A percentile compares a stretch with the other conserved stretches of the same genome.
These are phyloP conservation scores for Horisme vitalbata DNA, from an alignment of 2,888 invertebrate species.

Conservation along the genomic window DNA sequence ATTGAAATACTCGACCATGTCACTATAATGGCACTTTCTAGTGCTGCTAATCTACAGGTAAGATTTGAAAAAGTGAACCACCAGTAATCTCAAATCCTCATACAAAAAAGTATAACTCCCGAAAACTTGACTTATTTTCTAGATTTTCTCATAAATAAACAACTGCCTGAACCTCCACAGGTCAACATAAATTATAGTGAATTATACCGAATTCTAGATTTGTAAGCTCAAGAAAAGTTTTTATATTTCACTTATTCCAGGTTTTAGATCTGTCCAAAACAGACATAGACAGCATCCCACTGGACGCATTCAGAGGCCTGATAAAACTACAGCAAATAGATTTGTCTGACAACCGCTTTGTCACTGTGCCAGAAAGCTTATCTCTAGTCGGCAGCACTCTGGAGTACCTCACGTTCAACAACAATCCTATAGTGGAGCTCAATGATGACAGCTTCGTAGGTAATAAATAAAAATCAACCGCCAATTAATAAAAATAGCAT, in stretches of 20 bases:
- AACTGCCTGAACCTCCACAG: too few relatives aligned
- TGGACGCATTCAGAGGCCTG: slow-evolving; percentile 76
- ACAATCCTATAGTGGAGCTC: slow-evolving; percentile 83
- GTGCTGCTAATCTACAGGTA: slow-evolving; percentile 82
- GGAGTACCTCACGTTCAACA: slow-evolving; percentile 82
- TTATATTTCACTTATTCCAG: slow-evolving; percentile 49
- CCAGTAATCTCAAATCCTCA: too few relatives aligned
- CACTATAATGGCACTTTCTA: slow-evolving; percentile 82
- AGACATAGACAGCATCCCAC: slow-evolving; percentile 80
- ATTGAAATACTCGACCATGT: slow-evolving; percentile 84
- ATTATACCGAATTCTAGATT: too few relatives aligned
- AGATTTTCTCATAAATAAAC: too few relatives aligned
- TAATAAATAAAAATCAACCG: slow-evolving; percentile 31
- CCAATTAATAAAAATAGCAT: too few relatives aligned
- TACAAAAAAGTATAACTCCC: too few relatives aligned
- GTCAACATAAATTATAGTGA: too few relatives aligned
- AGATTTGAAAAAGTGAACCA: slow-evolving; percentile 28
- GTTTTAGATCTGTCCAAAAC: slow-evolving; percentile 83
- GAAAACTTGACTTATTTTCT: too few relatives aligned
- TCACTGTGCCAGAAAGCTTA: slow-evolving; percentile 82
- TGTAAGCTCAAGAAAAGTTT: too few relatives aligned
- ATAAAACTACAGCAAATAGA: slow-evolving; percentile 80
- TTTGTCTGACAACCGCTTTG: slow-evolving; percentile 83
- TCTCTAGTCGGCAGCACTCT: slow-evolving; percentile 79
- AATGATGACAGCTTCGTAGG: slow-evolving; percentile 84